Conservation (phyloP, 1,140 invertebrate genomes). For the Apolygus lucorum region DNA sequence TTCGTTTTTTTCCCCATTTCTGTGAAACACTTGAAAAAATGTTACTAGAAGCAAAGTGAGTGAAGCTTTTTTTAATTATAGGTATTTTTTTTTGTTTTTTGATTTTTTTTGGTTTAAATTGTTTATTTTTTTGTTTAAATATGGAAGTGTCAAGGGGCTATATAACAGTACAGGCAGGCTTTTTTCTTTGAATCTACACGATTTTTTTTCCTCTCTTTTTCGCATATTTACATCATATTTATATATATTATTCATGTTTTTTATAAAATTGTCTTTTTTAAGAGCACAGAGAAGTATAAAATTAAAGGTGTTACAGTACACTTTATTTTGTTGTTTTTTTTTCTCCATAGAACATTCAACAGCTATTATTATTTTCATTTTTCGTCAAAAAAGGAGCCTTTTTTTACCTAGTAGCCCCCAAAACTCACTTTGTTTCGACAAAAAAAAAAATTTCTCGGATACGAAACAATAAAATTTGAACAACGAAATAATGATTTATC, state of each 20-base stretch:
- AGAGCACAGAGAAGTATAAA: conserved; percentile 15
- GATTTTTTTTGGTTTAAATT: not conserved
- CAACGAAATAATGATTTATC: not conserved
- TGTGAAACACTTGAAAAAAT: not conserved
- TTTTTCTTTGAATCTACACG: not conserved
- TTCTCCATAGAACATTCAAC: too few relatives aligned
- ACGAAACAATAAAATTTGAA: conserved; percentile 14
- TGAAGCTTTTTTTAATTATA: not conserved
- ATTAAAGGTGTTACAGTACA: conserved; percentile 5
- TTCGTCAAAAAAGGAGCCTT: not conserved
- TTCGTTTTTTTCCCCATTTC: not conserved
- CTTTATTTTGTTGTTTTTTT: not conserved
- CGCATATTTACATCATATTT: not conserved
- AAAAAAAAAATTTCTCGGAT: conserved; percentile 17
- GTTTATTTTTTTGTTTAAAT: too few relatives aligned
- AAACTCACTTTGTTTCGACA: conserved; percentile 16
- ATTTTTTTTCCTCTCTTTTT: too few relatives aligned
- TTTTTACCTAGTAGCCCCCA: not conserved
- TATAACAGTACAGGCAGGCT: not conserved
- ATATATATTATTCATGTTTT: not conserved
- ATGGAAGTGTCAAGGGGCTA: not conserved
- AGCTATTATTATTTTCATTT: too few relatives aligned
- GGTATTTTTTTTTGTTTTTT: too few relatives aligned
- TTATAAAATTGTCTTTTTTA: conserved; percentile 17
- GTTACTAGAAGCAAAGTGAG: not conserved